Base-by-base conservation (phyloP, 2,113 vertebrate species). In the Mastomys natalensis region DNA sequence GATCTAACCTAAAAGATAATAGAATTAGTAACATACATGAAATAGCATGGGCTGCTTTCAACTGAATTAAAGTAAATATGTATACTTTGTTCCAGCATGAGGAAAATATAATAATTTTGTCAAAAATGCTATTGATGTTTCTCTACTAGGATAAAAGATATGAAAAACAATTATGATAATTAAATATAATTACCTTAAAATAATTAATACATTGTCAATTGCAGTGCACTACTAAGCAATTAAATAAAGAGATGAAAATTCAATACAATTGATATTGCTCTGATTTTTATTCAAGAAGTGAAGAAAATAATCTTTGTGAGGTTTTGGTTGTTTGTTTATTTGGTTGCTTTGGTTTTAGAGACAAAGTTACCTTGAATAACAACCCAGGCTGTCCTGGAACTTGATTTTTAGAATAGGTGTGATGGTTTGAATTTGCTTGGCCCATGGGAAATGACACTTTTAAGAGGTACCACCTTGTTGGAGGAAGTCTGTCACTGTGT, bases 181-280 rank as follows among this genome's bases (percentile, higher is more conserved):
- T 98, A 98, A 98, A 98, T 95, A 97, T 98, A 98, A 98, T 98
- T 98, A 97, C 90, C 98, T 98, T 98, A 98, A 98, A 98, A 98
- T 98, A 98, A 98, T 98, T 98, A 98, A 96, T 93, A 97, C 98
- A 97, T 91, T 98, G 98, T 98, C 96, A 98, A 98, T 98, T 98
- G 91, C 90, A 89, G 51, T 84, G 91, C 77, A 84, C 34, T 93
- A 62, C 81, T 97, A 11, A 17, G 96, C 94, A 98, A 98, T 98
- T 98, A 98, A 98, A 95, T 95, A 98, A 62, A 37, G 62, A 98
- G 96, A 95, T 84, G 91, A 97, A 97, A 98, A 98, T 98, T 97
- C 95, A 98, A 93, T 97, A 86, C 96, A 95, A 97, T 98, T 98
- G 98, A 97, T 98, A 98, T 97, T 96, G 96, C 92, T 96, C 90